Evolutionary conservation across 2,113 vertebrate genomes (phyloP).

Genomic region (Melozone crissalis): DNA sequence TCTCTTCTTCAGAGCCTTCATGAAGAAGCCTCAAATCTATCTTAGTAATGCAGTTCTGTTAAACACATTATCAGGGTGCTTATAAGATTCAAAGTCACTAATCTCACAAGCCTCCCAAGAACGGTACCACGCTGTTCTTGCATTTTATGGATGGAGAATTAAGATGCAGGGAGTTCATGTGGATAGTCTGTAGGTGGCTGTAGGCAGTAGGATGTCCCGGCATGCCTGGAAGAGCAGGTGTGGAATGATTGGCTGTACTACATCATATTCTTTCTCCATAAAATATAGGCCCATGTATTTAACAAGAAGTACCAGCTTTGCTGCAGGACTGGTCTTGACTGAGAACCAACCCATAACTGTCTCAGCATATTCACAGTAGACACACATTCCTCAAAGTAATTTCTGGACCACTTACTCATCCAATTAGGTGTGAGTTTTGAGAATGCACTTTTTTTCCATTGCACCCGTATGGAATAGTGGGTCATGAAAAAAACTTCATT

Average conservation of each 20-base stretch:
- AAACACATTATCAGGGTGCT: not conserved
- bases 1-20: not conserved
- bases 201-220: not conserved
- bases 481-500: constrained; percentile 50
- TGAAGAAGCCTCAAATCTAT: not conserved
- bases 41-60: not conserved
- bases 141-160: not conserved
- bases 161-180: not conserved
- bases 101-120: not conserved
- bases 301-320: not conserved
- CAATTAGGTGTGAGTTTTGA: not conserved
- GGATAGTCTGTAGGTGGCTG: not conserved
- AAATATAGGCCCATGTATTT: not conserved
- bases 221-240: not conserved
- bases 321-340: not conserved
- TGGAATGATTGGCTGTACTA: not conserved
- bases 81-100: not conserved
- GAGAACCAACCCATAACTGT: not conserved
- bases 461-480: not conserved
- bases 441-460: not conserved
- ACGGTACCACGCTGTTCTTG: accelerated
- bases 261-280: not conserved
- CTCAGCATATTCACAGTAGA: not conserved
- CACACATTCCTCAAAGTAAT: not conserved
- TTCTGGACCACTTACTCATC: constrained; percentile 1